phyloP scores from a whole-genome alignment of 2,888 invertebrate genomes.

The Cryptophagus acutangulus region DNA sequence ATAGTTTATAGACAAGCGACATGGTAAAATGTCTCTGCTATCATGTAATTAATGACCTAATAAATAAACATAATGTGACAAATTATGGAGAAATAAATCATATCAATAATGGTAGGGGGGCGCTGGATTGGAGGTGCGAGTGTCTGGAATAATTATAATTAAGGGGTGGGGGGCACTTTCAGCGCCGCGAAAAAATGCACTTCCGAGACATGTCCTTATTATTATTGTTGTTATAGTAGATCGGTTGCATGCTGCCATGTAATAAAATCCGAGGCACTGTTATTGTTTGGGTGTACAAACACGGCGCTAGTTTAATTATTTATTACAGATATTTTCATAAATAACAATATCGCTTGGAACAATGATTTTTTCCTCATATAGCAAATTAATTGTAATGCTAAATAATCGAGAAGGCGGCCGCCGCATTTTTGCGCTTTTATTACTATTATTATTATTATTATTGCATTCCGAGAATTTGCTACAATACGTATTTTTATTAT shows the following conservation, averaged over 20 bases:
- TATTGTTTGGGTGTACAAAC: slow-evolving; percentile 18
- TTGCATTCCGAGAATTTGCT: slow-evolving; percentile 29
- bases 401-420: slow-evolving; percentile 22
- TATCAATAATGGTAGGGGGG: slow-evolving; percentile 6
- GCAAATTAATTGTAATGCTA: slow-evolving; percentile 1
- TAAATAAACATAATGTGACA: slow-evolving; percentile 34
- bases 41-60: slow-evolving; percentile 30
- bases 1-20: slow-evolving; percentile 28
- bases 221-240: too few relatives aligned
- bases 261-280: too few relatives aligned
- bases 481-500: slow-evolving; percentile 29
- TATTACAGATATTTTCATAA: slow-evolving; percentile 19
- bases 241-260: slow-evolving; percentile 16
- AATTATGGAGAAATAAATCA: slow-evolving; percentile 32
- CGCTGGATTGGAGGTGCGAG: slow-evolving; percentile 18
- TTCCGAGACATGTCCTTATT: slow-evolving; percentile 6
- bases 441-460: slow-evolving; percentile 19
- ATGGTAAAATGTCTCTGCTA: slow-evolving; percentile 29
- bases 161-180: too few relatives aligned
- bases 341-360: too few relatives aligned
- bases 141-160: too few relatives aligned
- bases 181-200: slow-evolving; percentile 6
- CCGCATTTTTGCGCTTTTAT: slow-evolving; percentile 1
- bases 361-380: slow-evolving; percentile 19
- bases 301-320: slow-evolving; percentile 24